phyloP scores from a whole-genome alignment of 2,113 vertebrate genomes.

The Pseudois nayaur region DNA sequence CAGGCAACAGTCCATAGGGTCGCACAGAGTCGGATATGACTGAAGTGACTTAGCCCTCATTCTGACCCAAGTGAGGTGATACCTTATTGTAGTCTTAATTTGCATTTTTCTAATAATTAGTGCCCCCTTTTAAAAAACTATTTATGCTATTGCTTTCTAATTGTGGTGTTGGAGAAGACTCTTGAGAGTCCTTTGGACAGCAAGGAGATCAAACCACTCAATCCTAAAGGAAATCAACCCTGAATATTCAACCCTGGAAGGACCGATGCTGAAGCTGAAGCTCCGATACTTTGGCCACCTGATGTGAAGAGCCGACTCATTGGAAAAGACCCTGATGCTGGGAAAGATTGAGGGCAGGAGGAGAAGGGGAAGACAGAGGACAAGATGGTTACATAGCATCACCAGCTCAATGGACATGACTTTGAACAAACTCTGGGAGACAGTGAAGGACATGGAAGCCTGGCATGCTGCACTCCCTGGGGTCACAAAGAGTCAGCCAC shows the following conservation, averaged over 20 bases:
- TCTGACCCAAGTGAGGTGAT: not conserved
- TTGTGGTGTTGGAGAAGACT: not conserved
- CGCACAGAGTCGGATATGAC: fast-evolving
- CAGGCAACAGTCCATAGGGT: not conserved
- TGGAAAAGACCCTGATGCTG: not conserved
- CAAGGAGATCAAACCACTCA: not conserved
- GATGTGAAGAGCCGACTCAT: not conserved
- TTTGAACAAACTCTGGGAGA: not conserved
- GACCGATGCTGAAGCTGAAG: not conserved
- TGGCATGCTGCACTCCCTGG: not conserved
- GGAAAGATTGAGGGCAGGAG: not conserved
- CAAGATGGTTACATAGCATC: not conserved
- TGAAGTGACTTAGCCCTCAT: not conserved
- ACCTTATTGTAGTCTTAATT: not conserved
- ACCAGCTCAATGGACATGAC: not conserved
- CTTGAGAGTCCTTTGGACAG: not conserved
- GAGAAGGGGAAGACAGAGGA: not conserved
- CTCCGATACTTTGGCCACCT: not conserved
- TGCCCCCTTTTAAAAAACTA: not conserved
- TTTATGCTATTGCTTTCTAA: not conserved
- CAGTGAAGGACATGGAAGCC: not conserved
- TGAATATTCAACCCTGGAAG: not conserved
- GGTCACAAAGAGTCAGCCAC: not conserved
- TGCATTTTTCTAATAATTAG: not conserved
- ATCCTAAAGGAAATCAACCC: not conserved